Base-by-base conservation (phyloP, 2,797 vertebrate species). In the Lutjanus argentimaculatus region DNA sequence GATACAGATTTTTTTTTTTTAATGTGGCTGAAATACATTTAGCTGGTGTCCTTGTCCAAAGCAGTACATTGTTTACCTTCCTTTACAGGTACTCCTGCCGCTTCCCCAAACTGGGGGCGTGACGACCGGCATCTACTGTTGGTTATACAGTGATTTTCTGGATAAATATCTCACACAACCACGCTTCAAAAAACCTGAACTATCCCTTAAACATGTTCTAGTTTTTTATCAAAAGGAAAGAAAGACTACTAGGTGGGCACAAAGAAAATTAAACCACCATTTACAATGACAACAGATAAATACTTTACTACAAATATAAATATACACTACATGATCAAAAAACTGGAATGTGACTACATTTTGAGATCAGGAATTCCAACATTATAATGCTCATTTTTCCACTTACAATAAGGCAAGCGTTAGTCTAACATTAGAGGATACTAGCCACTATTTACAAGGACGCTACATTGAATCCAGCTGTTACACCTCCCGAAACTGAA, bases 301-400 rank as follows among this genome's bases (percentile, higher is more conserved):
- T 88, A 91, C 82, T 91, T 85, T 77, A 86, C 91, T 88, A 94
- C 88, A 91, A 89, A 93, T 92, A 92, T 91, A 93, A 92, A 94
- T 87, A 93, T 46, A 93, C 82, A 93, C 85, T 82, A 93, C 86
- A 79, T 80, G 67, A 89, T 85, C 77, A 84, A 81, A 89, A 46
- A 88, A 78, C 59, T 89, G 90, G 93, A 95, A 95, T 92, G 93
- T 91, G 90, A 89, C 85, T 89, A 92, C 74, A 84, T 73, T 79
- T 87, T 66, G 12, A 90, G 77, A 87, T 75, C 58, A 82, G 63
- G 49, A 84, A 77, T 49, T 83, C 68, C 69, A 69, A 87, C 73
- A 70, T 62, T 46, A 67, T 77, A 67, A 83, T 75, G 63, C 73
- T 88, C 57, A 8, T 89, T 82, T 42, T 66, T n/a, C 46, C 68